A percentile compares a stretch with the other conserved stretches of the same genome.
Conservation (phyloP, 1,140 invertebrate genomes). For the Thrips palmi region DNA sequence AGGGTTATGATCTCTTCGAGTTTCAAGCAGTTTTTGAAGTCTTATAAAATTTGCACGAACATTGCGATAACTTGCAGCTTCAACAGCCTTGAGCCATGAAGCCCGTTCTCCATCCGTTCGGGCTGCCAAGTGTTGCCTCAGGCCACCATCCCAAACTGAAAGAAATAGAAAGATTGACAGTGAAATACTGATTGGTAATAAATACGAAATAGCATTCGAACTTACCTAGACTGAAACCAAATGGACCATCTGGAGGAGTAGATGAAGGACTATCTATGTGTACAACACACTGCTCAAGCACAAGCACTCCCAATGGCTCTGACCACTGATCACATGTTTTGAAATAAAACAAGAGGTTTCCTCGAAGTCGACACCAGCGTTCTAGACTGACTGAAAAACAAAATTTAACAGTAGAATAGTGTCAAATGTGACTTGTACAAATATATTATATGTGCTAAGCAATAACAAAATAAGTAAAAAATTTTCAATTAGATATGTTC, state of each 20-base stretch:
- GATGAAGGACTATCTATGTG: slow-evolving; percentile 40
- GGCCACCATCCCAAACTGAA: slow-evolving; percentile 58
- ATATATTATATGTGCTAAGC: neutral
- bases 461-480: slow-evolving; percentile 6
- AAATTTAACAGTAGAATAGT: slow-evolving; percentile 12
- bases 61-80: slow-evolving; percentile 66
- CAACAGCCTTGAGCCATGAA: slow-evolving; percentile 70
- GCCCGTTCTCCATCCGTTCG: slow-evolving; percentile 62
- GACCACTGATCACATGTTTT: slow-evolving; percentile 77
- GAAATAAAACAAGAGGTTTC: slow-evolving; percentile 88
- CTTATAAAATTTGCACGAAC: slow-evolving; percentile 57
- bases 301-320: slow-evolving; percentile 68
- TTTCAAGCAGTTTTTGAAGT: slow-evolving; percentile 25
- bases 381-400: slow-evolving; percentile 51
- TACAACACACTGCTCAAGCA: slow-evolving; percentile 71
- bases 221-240: slow-evolving; percentile 51
- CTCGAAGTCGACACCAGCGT: slow-evolving; percentile 77
- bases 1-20: slow-evolving; percentile 35
- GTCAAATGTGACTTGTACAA: neutral
- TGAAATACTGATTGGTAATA: slow-evolving; percentile 1
- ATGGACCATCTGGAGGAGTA: slow-evolving; percentile 31
- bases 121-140: slow-evolving; percentile 60
- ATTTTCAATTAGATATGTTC: too few relatives aligned
- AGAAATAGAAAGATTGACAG: slow-evolving; percentile 1
- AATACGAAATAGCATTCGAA: slow-evolving; percentile 2